phyloP scores from a whole-genome alignment of 2,888 invertebrate genomes.

The Sialis fuliginosa region DNA sequence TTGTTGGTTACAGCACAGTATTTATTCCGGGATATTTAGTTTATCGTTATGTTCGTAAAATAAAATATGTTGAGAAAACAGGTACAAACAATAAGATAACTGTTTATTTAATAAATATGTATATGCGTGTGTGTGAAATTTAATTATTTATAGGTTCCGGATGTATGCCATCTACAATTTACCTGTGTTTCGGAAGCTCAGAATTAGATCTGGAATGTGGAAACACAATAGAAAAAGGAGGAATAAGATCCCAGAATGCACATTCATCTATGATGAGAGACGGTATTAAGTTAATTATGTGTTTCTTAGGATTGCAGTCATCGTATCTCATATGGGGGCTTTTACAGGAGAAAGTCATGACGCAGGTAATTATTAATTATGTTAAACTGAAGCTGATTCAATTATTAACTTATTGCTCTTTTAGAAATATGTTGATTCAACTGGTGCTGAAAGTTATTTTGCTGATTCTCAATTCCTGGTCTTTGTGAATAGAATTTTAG shows the following conservation, averaged over 20 bases:
- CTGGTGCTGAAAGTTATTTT: slow-evolving; percentile 51
- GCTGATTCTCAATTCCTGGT: slow-evolving; percentile 94
- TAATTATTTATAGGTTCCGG: slow-evolving; percentile 22
- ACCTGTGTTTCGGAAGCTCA: slow-evolving; percentile 34
- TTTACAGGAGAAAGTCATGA: slow-evolving; percentile 97
- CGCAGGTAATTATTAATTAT: slow-evolving; percentile 34
- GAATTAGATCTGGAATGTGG: slow-evolving; percentile 25
- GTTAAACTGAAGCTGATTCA: not conserved
- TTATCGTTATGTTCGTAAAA: slow-evolving; percentile 61
- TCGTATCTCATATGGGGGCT: slow-evolving; percentile 93
- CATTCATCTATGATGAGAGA: slow-evolving; percentile 36
- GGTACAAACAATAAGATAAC: slow-evolving; percentile 28
- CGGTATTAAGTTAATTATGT: slow-evolving; percentile 46
- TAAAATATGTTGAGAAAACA: slow-evolving; percentile 63
- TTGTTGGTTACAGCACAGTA: slow-evolving; percentile 77
- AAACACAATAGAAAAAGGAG: slow-evolving; percentile 16
- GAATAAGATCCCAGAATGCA: slow-evolving; percentile 15
- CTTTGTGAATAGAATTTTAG: slow-evolving; percentile 83
- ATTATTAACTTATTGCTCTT: slow-evolving; percentile 8
- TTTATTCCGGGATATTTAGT: slow-evolving; percentile 71
- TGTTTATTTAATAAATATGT: slow-evolving; percentile 7
- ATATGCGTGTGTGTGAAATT: not conserved
- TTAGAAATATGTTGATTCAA: slow-evolving; percentile 46
- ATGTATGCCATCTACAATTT: slow-evolving; percentile 25
- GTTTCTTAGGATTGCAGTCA: slow-evolving; percentile 74